Evolutionary conservation across 2,113 vertebrate genomes (phyloP).

Genomic region (Apteryx owenii): DNA sequence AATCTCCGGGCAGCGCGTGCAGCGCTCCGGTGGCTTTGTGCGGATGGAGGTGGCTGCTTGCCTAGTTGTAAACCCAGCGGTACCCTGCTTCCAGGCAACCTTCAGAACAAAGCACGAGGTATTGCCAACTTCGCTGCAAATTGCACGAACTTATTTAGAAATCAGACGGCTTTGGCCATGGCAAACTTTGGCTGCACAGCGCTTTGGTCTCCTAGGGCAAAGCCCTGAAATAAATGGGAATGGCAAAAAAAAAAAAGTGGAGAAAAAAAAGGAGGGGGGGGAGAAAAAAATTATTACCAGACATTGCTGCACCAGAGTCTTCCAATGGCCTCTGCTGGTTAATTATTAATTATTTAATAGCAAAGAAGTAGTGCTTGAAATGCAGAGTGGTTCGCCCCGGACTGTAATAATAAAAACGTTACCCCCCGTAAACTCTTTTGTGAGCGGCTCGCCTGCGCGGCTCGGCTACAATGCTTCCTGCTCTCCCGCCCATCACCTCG

Average conservation of each 20-base stretch:
- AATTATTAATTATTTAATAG: slow-evolving; percentile 49
- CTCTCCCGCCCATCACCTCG: slow-evolving; percentile 32
- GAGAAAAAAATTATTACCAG: slow-evolving; percentile 4
- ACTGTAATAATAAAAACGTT: slow-evolving; percentile 23
- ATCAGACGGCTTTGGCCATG: not conserved
- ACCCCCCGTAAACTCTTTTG: not conserved
- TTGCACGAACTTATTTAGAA: not conserved
- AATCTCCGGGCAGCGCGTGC: not conserved
- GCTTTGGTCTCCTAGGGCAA: not conserved
- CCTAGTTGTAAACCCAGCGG: not conserved
- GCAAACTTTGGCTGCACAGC: not conserved
- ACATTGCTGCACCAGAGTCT: slow-evolving; percentile 14
- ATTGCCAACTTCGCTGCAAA: not conserved
- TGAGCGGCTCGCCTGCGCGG: not conserved
- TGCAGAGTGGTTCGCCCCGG: not conserved
- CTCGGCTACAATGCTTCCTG: not conserved
- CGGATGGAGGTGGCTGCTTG: not conserved
- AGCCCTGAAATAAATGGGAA: not conserved
- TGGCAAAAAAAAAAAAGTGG: too few relatives aligned
- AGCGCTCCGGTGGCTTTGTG: not conserved
- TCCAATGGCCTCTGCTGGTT: slow-evolving; percentile 6
- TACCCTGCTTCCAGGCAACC: not conserved
- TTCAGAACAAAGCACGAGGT: not conserved
- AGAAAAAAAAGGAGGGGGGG: not conserved
- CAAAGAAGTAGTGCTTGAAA: slow-evolving; percentile 24